Evolutionary conservation across 2,888 invertebrate species (phyloP), one percentile per base, ranked within the genome.

Genomic region (Hypolimnas misippus): DNA sequence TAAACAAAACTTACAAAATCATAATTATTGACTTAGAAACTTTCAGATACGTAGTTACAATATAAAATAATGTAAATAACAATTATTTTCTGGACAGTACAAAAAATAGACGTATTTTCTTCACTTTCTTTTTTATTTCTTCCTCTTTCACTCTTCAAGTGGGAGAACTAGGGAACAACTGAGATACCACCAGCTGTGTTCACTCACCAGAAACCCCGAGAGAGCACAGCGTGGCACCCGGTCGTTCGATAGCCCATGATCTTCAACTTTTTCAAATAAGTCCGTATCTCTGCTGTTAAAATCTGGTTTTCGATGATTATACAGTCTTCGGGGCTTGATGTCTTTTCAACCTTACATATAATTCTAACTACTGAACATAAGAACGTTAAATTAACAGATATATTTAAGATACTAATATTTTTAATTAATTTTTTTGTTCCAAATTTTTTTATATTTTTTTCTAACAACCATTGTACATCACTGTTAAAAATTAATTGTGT

Each of bases 171-270:
- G 83, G 89, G 92, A 94, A 94, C 93, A 93, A 97, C 97, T 97
- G 97, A 97, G 97, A 97, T 97, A 98, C 97, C 97, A 97, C 97
- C 97, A 97, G 97, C 97, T 98, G 97, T 97, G 97, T 98, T 98
- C 97, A 97, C 97, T 96, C 94, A 93, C 92, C 87, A 90, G 88
- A 73, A 79, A 89, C 93, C 94, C 95, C 88, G 94, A 96, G 98
- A 94, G 96, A 98, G 97, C 98, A 96, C 98, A 97, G 97, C 96
- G 97, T 97, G 98, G 97, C 96, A 97, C 97, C 98, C 98, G 95
- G 96, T 93, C 93, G 94, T 94, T 94, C 94, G 89, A 92, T 93
- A 93, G 91, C 73, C 86, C 55, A 62, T 17, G 33, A 25, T 54
- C 51, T 44, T 52, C 60, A 42, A 46, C 52, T 5, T 0, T 31